Evolutionary conservation across 2,113 vertebrate species (phyloP), one percentile per base, ranked within the genome.

Genomic region (Callospermophilus lateralis): DNA sequence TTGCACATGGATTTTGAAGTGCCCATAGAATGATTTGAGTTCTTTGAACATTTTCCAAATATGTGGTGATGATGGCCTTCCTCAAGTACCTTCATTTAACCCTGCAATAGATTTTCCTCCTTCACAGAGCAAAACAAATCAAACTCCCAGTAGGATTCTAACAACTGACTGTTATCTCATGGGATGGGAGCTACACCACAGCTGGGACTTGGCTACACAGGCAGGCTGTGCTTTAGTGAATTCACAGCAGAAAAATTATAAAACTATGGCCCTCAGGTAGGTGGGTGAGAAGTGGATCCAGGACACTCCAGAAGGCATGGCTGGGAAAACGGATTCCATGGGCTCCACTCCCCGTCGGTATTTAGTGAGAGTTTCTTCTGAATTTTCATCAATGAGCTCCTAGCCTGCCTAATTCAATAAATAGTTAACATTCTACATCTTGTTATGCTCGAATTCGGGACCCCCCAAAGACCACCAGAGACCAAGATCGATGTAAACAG

Each of bases 31-130:
- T 45, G 24, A 34, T 72, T 77, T 22, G 48, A 24, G 48, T 70
- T 81, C 67, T 96, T 85, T n/a, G 84, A 91, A 94, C 15, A 67
- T 86, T 92, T 96, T 90, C 53, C 93, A 95, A 58, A 90, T 70
- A 45, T 0, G 1, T 68, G 70, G 68, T 42, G 24, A 51, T 45
- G 34, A n/a, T 55, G 73, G 8, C 34, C 26, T 32, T 89, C 76
- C 74, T 84, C 67, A 77, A 45, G 26, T 51, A 84, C 24, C 77
- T 79, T 68, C 37, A 12, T 42, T 84, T 53, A 84, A 61, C n/a
- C 77, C 45, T 79, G 37, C 72, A 12, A 78, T 42, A 84, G 74
- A 68, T 93, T 92, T 89, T 84, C 68, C 24, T 24, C 78, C 8
- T 65, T 90, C 65, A 86, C 68, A 89, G 63, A 94, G 86, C 83